Conservation (phyloP, 2,113 vertebrate species). For the Pseudorasbora parva region DNA sequence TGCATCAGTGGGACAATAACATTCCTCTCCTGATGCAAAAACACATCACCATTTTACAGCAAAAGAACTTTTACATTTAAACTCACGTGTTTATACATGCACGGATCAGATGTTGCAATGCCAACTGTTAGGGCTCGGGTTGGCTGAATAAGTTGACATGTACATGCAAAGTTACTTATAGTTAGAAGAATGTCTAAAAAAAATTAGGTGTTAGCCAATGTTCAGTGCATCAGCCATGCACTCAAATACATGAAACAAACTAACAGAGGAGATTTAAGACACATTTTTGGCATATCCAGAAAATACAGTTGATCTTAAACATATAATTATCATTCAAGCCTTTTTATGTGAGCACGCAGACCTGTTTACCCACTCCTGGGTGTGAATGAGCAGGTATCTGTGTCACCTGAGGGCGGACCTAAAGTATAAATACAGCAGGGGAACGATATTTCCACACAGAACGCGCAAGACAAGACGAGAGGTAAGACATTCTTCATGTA, state of each 20-base stretch:
- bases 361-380: slow-evolving; percentile 39
- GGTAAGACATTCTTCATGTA: slow-evolving; percentile 14
- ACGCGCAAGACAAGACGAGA: neutral
- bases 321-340: neutral
- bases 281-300: neutral
- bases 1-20: neutral
- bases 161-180: too few relatives aligned
- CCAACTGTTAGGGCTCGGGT: too few relatives aligned
- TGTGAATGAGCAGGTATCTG: slow-evolving; percentile 26
- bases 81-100: neutral
- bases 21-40: neutral
- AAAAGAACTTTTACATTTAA: neutral
- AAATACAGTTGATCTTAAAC: neutral
- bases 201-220: neutral
- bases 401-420: slow-evolving; percentile 16
- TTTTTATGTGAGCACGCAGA: neutral
- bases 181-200: too few relatives aligned
- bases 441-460: neutral
- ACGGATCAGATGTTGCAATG: neutral
- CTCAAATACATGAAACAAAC: neutral
- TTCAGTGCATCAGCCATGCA: neutral
- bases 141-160: too few relatives aligned
- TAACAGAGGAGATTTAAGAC: neutral
- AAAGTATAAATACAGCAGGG: slow-evolving; percentile 41
- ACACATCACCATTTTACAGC: neutral